These are phyloP conservation scores for Ashinkailepas kermadecensis DNA, from an alignment of 2,888 invertebrate genomes.

Conservation along the genomic window DNA sequence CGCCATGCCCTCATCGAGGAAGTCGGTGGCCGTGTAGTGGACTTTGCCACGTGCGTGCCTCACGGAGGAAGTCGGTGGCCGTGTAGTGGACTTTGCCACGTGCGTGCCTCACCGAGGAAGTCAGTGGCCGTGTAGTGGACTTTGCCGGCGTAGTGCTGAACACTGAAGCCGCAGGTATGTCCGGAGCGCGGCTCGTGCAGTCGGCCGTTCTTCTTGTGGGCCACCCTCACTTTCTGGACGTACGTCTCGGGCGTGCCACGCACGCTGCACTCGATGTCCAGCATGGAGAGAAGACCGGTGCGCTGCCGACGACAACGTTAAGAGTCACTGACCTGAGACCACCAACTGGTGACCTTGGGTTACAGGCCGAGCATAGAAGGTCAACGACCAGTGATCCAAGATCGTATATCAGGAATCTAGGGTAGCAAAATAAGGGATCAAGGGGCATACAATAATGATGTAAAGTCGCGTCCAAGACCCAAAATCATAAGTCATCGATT, in stretches of 20 bases:
- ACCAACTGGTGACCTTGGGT: too few species aligned
- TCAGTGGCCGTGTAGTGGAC: constrained; percentile 83
- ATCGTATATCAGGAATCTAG: too few species aligned
- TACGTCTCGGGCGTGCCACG: constrained; percentile 71
- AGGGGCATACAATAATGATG: too few species aligned
- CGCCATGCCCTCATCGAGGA: constrained; percentile 51
- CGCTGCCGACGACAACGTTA: constrained; percentile 46
- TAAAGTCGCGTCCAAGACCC: too few species aligned
- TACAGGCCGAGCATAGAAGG: too few species aligned
- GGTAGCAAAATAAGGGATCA: too few species aligned
- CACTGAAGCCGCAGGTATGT: constrained; percentile 62
- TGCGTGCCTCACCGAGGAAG: constrained; percentile 54
- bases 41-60: constrained; percentile 56
- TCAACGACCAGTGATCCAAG: too few species aligned
- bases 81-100: constrained; percentile 78
- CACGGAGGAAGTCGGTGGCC: constrained; percentile 70
- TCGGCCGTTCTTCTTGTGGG: constrained; percentile 68
- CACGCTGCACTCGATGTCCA: constrained; percentile 85
- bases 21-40: constrained; percentile 79
- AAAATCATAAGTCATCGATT: too few species aligned
- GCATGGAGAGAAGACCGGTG: constrained; percentile 80
- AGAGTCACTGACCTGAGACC: too few species aligned
- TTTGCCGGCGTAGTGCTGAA: constrained; percentile 79
- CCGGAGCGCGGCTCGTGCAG: constrained; percentile 34
- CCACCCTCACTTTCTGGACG: constrained; percentile 67